These are phyloP conservation scores for Drosophila diplacantha DNA, from an alignment of 2,888 invertebrate genomes.

Conservation along the genomic window DNA sequence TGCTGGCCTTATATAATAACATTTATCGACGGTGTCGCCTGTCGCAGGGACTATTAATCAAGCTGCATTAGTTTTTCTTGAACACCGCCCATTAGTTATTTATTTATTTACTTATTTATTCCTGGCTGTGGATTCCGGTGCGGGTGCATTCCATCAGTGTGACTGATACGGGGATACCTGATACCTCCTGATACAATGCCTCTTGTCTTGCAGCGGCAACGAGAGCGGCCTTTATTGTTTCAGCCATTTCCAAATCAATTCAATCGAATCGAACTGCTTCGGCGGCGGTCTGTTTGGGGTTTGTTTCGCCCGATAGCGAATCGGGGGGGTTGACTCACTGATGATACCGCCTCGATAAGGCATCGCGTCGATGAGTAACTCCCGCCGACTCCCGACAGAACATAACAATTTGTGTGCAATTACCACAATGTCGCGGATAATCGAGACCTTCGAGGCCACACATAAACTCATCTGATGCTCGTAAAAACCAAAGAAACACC, in stretches of 20 bases:
- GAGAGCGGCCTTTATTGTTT: neutral
- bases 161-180: constrained; percentile 42
- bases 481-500: neutral
- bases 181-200: constrained; percentile 3
- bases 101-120: constrained; percentile 1
- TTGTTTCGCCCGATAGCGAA: constrained; percentile 16
- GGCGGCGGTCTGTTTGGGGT: constrained; percentile 17
- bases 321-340: constrained; percentile 20
- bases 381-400: neutral
- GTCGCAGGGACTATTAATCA: constrained; percentile 50
- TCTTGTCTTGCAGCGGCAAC: constrained; percentile 6
- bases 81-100: neutral
- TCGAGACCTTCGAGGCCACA: neutral
- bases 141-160: constrained; percentile 58
- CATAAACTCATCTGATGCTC: neutral
- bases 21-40: constrained; percentile 17
- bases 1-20: constrained; percentile 17
- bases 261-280: constrained; percentile 25
- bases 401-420: constrained; percentile 9
- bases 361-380: constrained; percentile 18
- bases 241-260: constrained; percentile 22
- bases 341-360: constrained; percentile 27
- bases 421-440: constrained; percentile 14
- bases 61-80: constrained; percentile 54
- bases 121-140: neutral